phyloP scores from a whole-genome alignment of 2,888 invertebrate genomes.

The Petrolisthes cinctipes region DNA sequence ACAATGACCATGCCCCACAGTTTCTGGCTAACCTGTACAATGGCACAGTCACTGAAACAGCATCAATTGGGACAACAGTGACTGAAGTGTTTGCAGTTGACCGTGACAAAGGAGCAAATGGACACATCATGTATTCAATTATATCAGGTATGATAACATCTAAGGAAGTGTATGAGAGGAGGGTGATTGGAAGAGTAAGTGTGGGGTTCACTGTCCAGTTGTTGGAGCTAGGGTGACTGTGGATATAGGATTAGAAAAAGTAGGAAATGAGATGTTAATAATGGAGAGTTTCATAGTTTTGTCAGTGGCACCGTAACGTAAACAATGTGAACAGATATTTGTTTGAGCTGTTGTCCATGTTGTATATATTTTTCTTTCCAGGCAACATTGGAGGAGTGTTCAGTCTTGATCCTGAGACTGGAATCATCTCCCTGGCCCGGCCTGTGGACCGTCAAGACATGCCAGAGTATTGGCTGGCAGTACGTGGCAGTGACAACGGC shows the following conservation, averaged over 20 bases:
- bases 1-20: slow-evolving; percentile 85
- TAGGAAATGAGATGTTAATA: too few species aligned
- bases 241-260: too few species aligned
- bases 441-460: slow-evolving; percentile 79
- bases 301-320: neutral
- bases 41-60: slow-evolving; percentile 78
- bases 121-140: slow-evolving; percentile 84
- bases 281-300: neutral
- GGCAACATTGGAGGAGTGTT: slow-evolving; percentile 91
- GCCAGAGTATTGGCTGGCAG: slow-evolving; percentile 85
- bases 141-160: slow-evolving; percentile 76
- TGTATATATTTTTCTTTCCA: slow-evolving; percentile 67
- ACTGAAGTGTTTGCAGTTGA: slow-evolving; percentile 83
- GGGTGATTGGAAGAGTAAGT: too few species aligned
- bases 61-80: slow-evolving; percentile 81
- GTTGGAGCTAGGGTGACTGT: too few species aligned
- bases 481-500: slow-evolving; percentile 86
- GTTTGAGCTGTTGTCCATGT: neutral
- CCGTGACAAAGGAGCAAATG: slow-evolving; percentile 85
- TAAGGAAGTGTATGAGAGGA: too few species aligned
- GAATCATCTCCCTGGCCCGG: slow-evolving; percentile 74
- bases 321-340: neutral
- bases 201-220: too few species aligned
- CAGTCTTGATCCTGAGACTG: slow-evolving; percentile 82
- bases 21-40: slow-evolving; percentile 74